These are phyloP conservation scores for Gortyna flavago DNA, from an alignment of 2,888 invertebrate species.

Conservation along the genomic window DNA sequence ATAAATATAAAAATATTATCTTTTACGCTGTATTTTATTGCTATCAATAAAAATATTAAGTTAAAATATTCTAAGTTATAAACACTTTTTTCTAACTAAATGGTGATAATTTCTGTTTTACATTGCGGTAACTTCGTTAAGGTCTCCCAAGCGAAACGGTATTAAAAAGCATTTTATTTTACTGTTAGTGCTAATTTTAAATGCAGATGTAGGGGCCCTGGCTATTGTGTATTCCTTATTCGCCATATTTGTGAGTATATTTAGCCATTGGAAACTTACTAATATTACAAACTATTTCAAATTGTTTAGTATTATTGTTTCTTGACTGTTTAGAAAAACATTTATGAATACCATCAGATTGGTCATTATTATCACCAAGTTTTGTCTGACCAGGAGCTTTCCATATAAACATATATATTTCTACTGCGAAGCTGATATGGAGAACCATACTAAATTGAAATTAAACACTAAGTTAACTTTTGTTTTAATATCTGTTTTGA, in stretches of 20 bases:
- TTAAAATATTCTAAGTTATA: slow-evolving; percentile 53
- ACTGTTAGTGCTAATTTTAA: slow-evolving; percentile 50
- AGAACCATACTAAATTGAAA: neutral
- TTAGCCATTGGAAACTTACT: neutral
- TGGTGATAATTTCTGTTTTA: slow-evolving; percentile 52
- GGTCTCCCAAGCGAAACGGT: slow-evolving; percentile 31
- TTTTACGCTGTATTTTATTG: slow-evolving; percentile 41
- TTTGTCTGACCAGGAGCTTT: neutral
- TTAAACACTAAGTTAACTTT: neutral
- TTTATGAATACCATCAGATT: neutral
- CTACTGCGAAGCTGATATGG: too few species aligned
- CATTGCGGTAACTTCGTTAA: slow-evolving; percentile 37
- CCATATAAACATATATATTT: neutral
- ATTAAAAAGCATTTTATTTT: slow-evolving; percentile 43
- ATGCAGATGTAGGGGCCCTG: slow-evolving; percentile 37
- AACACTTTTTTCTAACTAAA: slow-evolving; percentile 57
- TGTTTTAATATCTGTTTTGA: neutral
- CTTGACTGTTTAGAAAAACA: neutral
- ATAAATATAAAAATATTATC: slow-evolving; percentile 21
- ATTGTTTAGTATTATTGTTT: neutral
- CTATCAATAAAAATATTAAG: slow-evolving; percentile 54
- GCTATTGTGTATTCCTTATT: slow-evolving; percentile 32
- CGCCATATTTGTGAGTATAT: slow-evolving; percentile 11
- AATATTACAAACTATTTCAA: neutral
- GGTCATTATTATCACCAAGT: neutral